Base-by-base conservation (phyloP, 2,888 invertebrate genomes). In the Suillia variegata region DNA sequence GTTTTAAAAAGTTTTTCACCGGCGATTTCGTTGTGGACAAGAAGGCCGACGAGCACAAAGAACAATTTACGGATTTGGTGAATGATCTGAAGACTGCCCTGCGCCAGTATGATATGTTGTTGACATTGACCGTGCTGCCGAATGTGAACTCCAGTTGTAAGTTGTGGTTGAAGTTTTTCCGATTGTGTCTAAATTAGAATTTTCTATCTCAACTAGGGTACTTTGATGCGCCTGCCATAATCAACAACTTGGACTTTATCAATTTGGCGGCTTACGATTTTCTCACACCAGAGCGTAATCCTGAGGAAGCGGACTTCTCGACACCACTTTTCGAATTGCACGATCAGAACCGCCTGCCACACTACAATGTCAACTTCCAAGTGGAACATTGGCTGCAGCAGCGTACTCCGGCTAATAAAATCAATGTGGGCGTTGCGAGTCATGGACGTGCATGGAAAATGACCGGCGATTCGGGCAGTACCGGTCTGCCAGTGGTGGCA, bases 211-310 rank as follows among this genome's bases (percentile, higher is more conserved):
- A 52, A 12, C 1, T 70, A 92, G 92, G 90, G 62, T 93, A 92
- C 80, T 91, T 85, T 78, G 91, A 94, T 76, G 87, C 90, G 0
- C 88, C 89, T 2, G 84, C 88, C 12, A 82, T 94, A 61, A 86
- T 88, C 38, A 87, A 89, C 66, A 84, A 90, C 71, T 83, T 94
- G 53, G 94, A 95, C 75, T 87, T 89, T 62, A 87, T 95, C 20
- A 92, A 92, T 70, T 76, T 95, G 52, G 86, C 89, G 73, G 86
- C 91, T 0, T 94, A 89, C 71, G 94, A 96, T 80, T 94, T 90
- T 78, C 85, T 86, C 70, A 92, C 88, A 0, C 89, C 93, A 0
- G 85, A 87, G 26, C 86, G 93, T 21, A 90, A 89, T 77, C 88
- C 90, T 2, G 89, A 92, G 70, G 89, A 92, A 76, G 92, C 90